phyloP scores from a whole-genome alignment of 2,888 invertebrate genomes.

The Leptinotarsa haldemani region DNA sequence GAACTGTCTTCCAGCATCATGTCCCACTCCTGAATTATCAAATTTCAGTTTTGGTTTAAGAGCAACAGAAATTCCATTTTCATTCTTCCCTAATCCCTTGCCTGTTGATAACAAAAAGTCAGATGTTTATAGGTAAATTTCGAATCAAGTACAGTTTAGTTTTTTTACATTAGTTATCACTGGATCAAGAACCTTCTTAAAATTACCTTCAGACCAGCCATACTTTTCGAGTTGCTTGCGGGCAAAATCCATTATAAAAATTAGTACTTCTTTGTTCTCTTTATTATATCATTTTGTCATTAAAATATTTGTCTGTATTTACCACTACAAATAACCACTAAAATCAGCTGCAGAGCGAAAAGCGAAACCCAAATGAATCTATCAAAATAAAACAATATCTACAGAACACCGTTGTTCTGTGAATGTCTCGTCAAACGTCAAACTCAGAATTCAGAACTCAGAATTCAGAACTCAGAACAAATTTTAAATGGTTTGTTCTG shows the following conservation, averaged over 20 bases:
- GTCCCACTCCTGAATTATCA: constrained; percentile 83
- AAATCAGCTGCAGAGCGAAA: no score
- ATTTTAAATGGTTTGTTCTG: no score
- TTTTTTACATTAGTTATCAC: no score
- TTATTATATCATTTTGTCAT: background rate
- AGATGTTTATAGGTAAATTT: background rate
- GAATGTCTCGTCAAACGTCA: no score
- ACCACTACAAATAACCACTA: no score
- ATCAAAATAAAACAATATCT: no score
- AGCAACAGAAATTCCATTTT: constrained; percentile 81
- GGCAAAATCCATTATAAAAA: constrained; percentile 74
- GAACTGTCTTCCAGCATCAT: constrained; percentile 78
- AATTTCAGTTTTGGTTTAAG: constrained; percentile 85
- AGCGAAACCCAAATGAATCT: no score
- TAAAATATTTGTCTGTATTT: background rate
- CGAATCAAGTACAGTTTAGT: no score
- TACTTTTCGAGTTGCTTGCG: constrained; percentile 78
- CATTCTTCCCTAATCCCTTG: constrained; percentile 85
- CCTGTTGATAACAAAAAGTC: constrained; percentile 67
- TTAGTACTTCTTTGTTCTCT: background rate
- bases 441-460: no score
- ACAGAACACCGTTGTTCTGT: no score
- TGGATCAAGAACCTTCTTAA: background rate
- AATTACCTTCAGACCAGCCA: constrained; percentile 78
- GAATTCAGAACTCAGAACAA: no score